Evolutionary conservation across 1,140 invertebrate genomes (phyloP).

Genomic region (Tetramorium alpestre): DNA sequence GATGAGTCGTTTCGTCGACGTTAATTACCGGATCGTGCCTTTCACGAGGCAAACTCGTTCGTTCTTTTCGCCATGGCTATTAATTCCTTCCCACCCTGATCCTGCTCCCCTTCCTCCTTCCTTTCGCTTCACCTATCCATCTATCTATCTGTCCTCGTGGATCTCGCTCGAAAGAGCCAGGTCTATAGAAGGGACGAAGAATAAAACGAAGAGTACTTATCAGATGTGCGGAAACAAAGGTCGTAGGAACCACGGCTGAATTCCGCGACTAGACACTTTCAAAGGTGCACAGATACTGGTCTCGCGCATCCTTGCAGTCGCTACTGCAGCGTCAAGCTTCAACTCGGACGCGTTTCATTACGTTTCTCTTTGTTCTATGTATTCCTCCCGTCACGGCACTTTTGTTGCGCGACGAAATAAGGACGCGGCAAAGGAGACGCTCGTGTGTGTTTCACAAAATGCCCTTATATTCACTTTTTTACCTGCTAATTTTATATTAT

Average conservation of each 20-base stretch:
- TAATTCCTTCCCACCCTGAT: slow-evolving; percentile 63
- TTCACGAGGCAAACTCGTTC: slow-evolving; percentile 67
- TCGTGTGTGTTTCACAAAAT: not conserved
- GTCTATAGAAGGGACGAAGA: not conserved
- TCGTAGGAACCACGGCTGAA: slow-evolving; percentile 75
- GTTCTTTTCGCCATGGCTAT: slow-evolving; percentile 73
- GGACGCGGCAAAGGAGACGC: slow-evolving; percentile 33
- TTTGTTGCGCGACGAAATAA: slow-evolving; percentile 70
- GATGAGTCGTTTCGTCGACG: slow-evolving; percentile 54
- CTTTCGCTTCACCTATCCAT: slow-evolving; percentile 21
- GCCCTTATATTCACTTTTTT: not conserved
- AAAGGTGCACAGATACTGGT: slow-evolving; percentile 74
- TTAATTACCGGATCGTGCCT: slow-evolving; percentile 76
- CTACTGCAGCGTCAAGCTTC: slow-evolving; percentile 59
- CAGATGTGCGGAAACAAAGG: slow-evolving; percentile 80
- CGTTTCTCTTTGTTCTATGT: slow-evolving; percentile 77
- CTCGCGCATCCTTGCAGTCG: slow-evolving; percentile 12
- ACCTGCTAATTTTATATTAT: not conserved
- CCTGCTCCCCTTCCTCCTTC: not conserved
- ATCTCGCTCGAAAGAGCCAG: not conserved
- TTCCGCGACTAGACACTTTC: slow-evolving; percentile 74
- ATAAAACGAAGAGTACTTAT: slow-evolving; percentile 68
- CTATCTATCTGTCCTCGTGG: slow-evolving; percentile 29
- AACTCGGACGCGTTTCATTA: slow-evolving; percentile 81
- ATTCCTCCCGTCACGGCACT: slow-evolving; percentile 69